These are phyloP conservation scores for Lepidurus apus DNA, from an alignment of 1,140 invertebrate species.

Conservation along the genomic window DNA sequence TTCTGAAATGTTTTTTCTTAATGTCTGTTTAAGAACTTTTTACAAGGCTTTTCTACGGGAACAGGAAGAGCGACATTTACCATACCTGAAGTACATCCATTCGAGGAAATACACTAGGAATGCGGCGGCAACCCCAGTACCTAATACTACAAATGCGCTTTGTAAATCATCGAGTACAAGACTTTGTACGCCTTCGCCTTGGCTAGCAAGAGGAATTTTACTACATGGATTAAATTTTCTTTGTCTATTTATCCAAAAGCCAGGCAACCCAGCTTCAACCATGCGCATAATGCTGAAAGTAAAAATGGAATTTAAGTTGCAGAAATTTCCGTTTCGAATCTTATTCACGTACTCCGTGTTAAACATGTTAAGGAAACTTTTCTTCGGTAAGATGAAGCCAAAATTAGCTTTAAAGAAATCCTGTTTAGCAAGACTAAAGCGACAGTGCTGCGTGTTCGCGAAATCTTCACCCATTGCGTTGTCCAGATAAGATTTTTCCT, in stretches of 20 bases:
- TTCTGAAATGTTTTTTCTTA: no score
- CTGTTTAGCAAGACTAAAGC: slow-evolving; percentile 41
- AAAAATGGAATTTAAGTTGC: neutral
- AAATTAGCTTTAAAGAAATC: slow-evolving; percentile 42
- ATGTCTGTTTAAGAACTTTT: no score
- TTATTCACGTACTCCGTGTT: slow-evolving; percentile 40
- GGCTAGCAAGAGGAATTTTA: neutral
- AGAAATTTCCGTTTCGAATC: neutral
- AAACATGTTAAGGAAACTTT: slow-evolving; percentile 38
- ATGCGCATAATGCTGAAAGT: neutral
- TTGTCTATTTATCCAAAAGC: neutral
- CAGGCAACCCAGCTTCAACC: neutral
- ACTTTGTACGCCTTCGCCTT: neutral
- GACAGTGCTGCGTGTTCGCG: slow-evolving; percentile 37
- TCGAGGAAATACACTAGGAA: neutral
- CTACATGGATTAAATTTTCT: neutral
- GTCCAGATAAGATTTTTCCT: slow-evolving; percentile 44
- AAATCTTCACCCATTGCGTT: slow-evolving; percentile 42
- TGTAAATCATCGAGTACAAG: neutral
- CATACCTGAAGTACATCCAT: neutral
- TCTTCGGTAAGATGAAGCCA: slow-evolving; percentile 39
- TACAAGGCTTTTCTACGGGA: no score
- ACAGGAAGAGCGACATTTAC: neutral
- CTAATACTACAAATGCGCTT: slow-evolving; percentile 1
- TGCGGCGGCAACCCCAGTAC: neutral